phyloP scores from a whole-genome alignment of 2,888 invertebrate species.

The Himalopsyche anomala region DNA sequence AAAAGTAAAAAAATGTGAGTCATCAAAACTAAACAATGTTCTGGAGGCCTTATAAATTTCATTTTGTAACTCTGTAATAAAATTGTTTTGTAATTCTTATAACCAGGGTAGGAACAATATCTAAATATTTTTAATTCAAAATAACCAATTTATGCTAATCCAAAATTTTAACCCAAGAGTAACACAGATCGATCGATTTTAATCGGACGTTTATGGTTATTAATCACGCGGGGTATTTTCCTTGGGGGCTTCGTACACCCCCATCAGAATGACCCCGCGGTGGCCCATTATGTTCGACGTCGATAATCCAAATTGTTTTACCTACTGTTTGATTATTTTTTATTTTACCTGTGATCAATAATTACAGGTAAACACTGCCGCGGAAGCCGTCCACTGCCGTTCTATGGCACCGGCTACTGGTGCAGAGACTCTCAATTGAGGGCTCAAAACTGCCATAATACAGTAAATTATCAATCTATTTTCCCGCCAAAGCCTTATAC shows the following conservation, averaged over 20 bases:
- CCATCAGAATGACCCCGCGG: conserved; percentile 27
- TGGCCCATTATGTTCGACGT: conserved; percentile 39
- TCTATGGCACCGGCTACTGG: not conserved
- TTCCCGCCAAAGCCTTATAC: no score
- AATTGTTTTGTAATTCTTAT: no score
- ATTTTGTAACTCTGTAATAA: no score
- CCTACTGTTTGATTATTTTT: conserved; percentile 54
- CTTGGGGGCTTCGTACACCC: conserved; percentile 31
- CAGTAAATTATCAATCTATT: no score
- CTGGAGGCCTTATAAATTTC: no score
- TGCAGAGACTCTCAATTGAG: not conserved
- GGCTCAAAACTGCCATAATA: no score
- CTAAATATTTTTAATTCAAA: not conserved
- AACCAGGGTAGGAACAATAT: no score
- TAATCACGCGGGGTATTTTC: conserved; percentile 42
- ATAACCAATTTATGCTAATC: conserved; percentile 8
- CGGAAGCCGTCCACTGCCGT: conserved; percentile 49
- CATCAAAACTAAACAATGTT: no score
- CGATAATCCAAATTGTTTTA: conserved; percentile 49
- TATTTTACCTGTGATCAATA: conserved; percentile 52
- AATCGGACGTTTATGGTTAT: conserved; percentile 42
- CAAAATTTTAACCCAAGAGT: conserved; percentile 4
- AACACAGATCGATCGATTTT: conserved; percentile 38
- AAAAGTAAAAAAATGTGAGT: no score
- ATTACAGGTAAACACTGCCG: conserved; percentile 53